Conservation (phyloP, 2,797 vertebrate species). For the Helicolenus hilgendorfi region DNA sequence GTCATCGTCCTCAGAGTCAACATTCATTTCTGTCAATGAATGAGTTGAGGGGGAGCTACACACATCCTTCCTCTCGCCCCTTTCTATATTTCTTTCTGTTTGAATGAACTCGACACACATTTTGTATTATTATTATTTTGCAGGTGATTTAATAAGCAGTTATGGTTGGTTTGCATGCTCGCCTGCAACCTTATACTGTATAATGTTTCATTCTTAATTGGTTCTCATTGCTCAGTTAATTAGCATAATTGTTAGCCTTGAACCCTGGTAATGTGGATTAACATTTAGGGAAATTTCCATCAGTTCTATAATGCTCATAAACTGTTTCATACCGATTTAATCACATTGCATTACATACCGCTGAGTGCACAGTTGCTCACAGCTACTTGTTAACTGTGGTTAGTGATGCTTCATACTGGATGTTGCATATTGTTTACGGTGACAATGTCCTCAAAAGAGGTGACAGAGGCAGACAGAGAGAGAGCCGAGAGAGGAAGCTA, state of each 20-base stretch:
- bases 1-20: slow-evolving; percentile 13
- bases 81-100: neutral
- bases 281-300: neutral
- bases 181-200: neutral
- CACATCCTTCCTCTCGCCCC: neutral
- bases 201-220: neutral
- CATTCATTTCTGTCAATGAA: slow-evolving; percentile 18
- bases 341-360: neutral
- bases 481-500: slow-evolving; percentile 30
- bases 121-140: neutral
- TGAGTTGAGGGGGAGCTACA: neutral
- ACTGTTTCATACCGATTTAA: neutral
- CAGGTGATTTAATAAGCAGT: neutral
- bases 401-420: neutral
- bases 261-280: neutral
- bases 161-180: neutral
- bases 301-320: neutral
- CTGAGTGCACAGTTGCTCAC: neutral
- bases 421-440: slow-evolving; percentile 1
- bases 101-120: neutral
- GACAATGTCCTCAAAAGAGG: slow-evolving; percentile 11
- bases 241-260: neutral
- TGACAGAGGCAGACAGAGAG: slow-evolving; percentile 28
- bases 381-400: neutral
- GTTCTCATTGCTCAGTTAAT: neutral